Conservation (phyloP, 2,113 vertebrate genomes). For the Macrotus californicus region DNA sequence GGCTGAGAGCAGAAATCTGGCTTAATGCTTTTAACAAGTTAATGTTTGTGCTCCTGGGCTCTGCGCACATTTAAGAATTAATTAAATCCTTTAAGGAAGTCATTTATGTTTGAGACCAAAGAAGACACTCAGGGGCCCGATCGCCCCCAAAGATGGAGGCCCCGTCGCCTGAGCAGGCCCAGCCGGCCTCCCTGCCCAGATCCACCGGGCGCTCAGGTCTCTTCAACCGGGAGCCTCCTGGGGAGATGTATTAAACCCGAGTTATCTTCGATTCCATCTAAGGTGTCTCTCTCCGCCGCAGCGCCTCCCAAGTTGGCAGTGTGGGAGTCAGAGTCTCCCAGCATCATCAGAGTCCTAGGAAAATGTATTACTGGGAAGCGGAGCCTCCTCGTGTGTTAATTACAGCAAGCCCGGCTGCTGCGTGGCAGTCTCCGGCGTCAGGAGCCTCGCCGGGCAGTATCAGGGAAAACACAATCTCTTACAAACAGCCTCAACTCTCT, state of each 20-base stretch:
- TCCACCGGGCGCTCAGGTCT: neutral
- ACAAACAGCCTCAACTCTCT: slow-evolving; percentile 24
- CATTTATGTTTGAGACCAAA: slow-evolving; percentile 68
- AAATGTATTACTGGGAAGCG: slow-evolving; percentile 58
- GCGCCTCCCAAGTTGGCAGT: slow-evolving; percentile 54
- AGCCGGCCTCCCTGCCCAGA: neutral
- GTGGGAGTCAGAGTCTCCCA: slow-evolving; percentile 61
- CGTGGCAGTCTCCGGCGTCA: slow-evolving; percentile 38
- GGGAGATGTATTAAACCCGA: slow-evolving; percentile 43
- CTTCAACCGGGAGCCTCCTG: neutral
- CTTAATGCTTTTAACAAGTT: slow-evolving; percentile 70
- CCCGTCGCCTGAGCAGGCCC: neutral
- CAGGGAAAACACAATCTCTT: slow-evolving; percentile 48
- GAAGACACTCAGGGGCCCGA: slow-evolving; percentile 59
- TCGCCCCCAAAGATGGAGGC: neutral
- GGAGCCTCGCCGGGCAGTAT: neutral
- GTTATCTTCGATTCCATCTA: slow-evolving; percentile 56
- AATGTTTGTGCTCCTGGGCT: slow-evolving; percentile 63
- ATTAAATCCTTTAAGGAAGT: slow-evolving; percentile 75
- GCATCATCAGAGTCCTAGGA: slow-evolving; percentile 67
- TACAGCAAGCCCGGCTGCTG: slow-evolving; percentile 38
- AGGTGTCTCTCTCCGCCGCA: slow-evolving; percentile 49
- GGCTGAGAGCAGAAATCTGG: slow-evolving; percentile 56
- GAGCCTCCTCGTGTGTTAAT: slow-evolving; percentile 58
- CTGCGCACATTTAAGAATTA: slow-evolving; percentile 70